phyloP scores from a whole-genome alignment of 2,888 invertebrate species.

The Xestia xanthographa region DNA sequence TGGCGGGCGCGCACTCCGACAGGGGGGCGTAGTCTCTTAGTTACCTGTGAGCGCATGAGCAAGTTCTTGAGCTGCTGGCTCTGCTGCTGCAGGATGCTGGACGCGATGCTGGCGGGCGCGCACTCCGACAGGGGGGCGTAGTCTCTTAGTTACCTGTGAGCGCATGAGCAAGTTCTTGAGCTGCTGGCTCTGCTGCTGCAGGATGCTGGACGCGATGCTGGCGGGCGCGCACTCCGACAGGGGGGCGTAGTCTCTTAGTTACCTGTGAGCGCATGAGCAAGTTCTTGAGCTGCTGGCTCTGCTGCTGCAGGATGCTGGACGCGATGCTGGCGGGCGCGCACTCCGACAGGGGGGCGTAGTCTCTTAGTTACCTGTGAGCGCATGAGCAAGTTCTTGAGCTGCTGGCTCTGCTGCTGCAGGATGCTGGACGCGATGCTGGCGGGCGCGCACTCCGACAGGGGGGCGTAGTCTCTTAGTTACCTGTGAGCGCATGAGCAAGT shows the following conservation, averaged over 20 bases:
- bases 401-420: slow-evolving; percentile 88
- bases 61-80: slow-evolving; percentile 88
- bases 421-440: slow-evolving; percentile 79
- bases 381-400: slow-evolving; percentile 87
- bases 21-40: too few relatives aligned
- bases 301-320: slow-evolving; percentile 86
- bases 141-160: slow-evolving; percentile 76
- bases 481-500: slow-evolving; percentile 86
- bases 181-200: slow-evolving; percentile 89
- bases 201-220: slow-evolving; percentile 79
- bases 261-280: slow-evolving; percentile 87
- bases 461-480: slow-evolving; percentile 63
- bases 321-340: slow-evolving; percentile 71
- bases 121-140: slow-evolving; percentile 53
- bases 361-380: slow-evolving; percentile 79
- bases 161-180: slow-evolving; percentile 87
- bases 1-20: slow-evolving; percentile 67
- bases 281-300: slow-evolving; percentile 88
- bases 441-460: slow-evolving; percentile 64
- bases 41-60: slow-evolving; percentile 85
- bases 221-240: slow-evolving; percentile 66
- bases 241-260: background rate
- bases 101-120: slow-evolving; percentile 72
- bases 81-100: slow-evolving; percentile 87
- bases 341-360: slow-evolving; percentile 48